phyloP scores from a whole-genome alignment of 1,140 invertebrate genomes.

The Papilio xuthus region DNA sequence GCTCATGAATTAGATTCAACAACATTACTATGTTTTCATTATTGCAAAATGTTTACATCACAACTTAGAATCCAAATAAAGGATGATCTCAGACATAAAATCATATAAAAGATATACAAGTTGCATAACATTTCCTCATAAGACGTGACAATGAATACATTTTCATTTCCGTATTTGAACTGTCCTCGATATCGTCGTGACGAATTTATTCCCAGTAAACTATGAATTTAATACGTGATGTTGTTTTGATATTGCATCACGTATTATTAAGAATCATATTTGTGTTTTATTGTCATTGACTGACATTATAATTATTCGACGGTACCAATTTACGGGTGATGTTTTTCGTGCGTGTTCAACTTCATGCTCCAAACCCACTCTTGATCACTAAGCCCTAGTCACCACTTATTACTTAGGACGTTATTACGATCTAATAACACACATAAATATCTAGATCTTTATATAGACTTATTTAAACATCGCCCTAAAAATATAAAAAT shows the following conservation, averaged over 20 bases:
- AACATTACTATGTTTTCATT: not conserved
- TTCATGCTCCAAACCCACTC: too few species aligned
- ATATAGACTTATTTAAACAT: not conserved
- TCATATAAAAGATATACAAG: not conserved
- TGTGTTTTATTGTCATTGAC: not conserved
- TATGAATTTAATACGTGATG: conserved; percentile 20
- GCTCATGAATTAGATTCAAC: too few species aligned
- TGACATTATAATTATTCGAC: not conserved
- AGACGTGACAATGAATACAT: conserved; percentile 26
- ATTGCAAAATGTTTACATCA: not conserved
- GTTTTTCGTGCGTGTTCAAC: too few species aligned
- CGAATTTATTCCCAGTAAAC: conserved; percentile 19
- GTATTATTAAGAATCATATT: not conserved
- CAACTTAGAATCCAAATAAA: not conserved
- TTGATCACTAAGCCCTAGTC: too few species aligned
- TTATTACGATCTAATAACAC: too few species aligned
- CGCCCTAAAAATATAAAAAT: not conserved
- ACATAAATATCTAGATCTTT: too few species aligned
- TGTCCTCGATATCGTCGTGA: not conserved
- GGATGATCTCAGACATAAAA: not conserved
- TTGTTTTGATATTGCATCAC: conserved; percentile 5
- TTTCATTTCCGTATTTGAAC: conserved; percentile 26
- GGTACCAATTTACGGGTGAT: not conserved
- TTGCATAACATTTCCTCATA: not conserved
- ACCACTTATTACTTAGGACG: too few species aligned